Evolutionary conservation across 1,140 invertebrate genomes (phyloP).

Genomic region (Vanessa atalanta): DNA sequence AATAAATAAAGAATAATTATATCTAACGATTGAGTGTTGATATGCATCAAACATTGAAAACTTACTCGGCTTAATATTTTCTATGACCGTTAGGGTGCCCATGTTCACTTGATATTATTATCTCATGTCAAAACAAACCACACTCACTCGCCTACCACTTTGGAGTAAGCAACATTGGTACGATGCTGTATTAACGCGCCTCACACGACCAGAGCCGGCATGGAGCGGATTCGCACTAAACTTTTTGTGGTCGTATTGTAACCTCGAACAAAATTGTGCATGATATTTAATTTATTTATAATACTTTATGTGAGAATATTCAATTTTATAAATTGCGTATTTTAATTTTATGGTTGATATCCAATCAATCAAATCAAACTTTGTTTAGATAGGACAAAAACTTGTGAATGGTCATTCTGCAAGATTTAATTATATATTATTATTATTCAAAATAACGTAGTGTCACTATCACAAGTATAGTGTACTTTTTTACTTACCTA

Average conservation of each 20-base stretch:
- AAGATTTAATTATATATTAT: too few relatives aligned
- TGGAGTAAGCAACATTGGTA: conserved; percentile 2
- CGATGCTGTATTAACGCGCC: background rate
- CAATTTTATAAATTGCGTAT: too few relatives aligned
- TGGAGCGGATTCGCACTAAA: conserved; percentile 13
- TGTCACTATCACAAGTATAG: too few relatives aligned
- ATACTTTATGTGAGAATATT: too few relatives aligned
- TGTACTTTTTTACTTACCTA: too few relatives aligned
- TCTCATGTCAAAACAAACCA: conserved; percentile 7
- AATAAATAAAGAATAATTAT: background rate
- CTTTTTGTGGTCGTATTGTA: background rate
- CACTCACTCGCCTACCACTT: conserved; percentile 13
- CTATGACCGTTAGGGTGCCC: conserved; percentile 29
- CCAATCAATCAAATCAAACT: too few relatives aligned
- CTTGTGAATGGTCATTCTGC: too few relatives aligned
- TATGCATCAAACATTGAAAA: background rate
- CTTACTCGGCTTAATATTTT: conserved; percentile 41
- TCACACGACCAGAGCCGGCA: background rate
- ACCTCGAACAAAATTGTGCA: background rate
- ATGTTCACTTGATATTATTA: conserved; percentile 23
- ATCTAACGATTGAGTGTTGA: too few relatives aligned
- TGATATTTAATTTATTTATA: background rate
- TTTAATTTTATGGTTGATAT: too few relatives aligned
- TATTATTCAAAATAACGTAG: too few relatives aligned
- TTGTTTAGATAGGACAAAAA: too few relatives aligned